Evolutionary conservation across 2,113 vertebrate species (phyloP), one percentile per base, ranked within the genome.

Genomic region (Clarias batrachus): DNA sequence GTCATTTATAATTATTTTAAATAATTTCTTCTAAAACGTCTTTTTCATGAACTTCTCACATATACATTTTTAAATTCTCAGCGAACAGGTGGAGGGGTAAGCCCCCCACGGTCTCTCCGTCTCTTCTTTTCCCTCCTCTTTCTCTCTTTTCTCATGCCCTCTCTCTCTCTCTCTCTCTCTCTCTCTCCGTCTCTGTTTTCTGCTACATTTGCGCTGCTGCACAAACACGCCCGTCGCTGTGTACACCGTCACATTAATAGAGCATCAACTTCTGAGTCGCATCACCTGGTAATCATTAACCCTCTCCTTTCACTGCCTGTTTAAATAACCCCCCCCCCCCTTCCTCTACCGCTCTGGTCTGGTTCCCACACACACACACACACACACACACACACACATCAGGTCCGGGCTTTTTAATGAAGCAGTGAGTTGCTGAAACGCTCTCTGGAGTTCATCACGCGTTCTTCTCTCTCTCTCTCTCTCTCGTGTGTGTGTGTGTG

Each of bases 271-370:
- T 65, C 68, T 33, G 63, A 48, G 63, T 14, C 16, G 33, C 11
- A 88, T 86, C 93, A 93, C 89, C 90, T 94, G 94, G 92, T 89
- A 94, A 80, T 90, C 91, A 92, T 94, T 95, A 94, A 90, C 91
- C 87, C 85, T 90, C 88, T 41, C 71, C 57, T 89, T 85, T 89
- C 89, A 87, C 85, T 91, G 88, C 85, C 89, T 88, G 91, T 93
- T 92, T 91, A 90, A 92, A 91, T 85, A 48, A 83, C 89, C 91
- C 88, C 89, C 88, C 76, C 37, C n/a, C 86, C 80, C 1, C 6
- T 77, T 56, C 77, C 77, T 33, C 27, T 79, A 17, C 14, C 3
- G 52, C 16, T 56, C 52, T 57, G n/a, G 7, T 59, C 77, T 79
- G 77, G n/a, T 85, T 89, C 88, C 85, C 91, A 87, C 86, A 78